Base-by-base conservation (phyloP, 2,888 invertebrate species). In the Platycnemis pennipes region DNA sequence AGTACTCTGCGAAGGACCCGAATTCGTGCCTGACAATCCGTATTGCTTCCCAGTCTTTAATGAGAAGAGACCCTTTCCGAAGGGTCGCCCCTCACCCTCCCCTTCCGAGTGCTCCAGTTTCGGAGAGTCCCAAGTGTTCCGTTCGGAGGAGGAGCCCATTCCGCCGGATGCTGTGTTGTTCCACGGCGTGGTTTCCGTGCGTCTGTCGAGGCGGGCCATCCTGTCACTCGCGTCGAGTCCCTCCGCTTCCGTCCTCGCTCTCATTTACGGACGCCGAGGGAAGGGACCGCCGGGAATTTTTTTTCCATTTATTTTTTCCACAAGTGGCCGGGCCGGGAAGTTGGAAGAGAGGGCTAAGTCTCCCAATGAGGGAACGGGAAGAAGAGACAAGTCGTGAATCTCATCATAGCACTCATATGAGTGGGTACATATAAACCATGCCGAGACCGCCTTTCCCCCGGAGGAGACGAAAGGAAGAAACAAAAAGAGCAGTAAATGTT, bases 151-250 rank as follows among this genome's bases (percentile, higher is more conserved):
- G 16, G 13, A 13, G 13, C 49, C n/a, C 3, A 69, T 69, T n/a
- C 69, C 69, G 69, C 69, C 69, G 69, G 69, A n/a, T 69, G 69
- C 69, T 1, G 69, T 69, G 69, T 69, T 69, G 11, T 69, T 69
- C 31, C 69, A n/a, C n/a, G 69, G 31, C n/a, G 31, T 69, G 69
- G n/a, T 7, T 69, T n/a, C 69, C 69, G 69, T 31, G 31, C 19
- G 69, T 69, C n/a, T n/a, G 16, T 69, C 69, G 22, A 49, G 49
- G 8, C 5, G 49, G 49, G 8, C 49, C 49, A 13, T 49, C 49
- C 3, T 69, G 69, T 69, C 49, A 49, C 5, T 5, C 69, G 69
- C 7, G 22, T 5, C 26, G 5, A 63, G 5, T 31, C n/a, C 69
- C n/a, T n/a, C 31, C 37, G 2, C 69, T 8, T 0, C 31, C 22